Conservation (phyloP, 2,113 vertebrate species). For the Motacilla tschutschensis region DNA sequence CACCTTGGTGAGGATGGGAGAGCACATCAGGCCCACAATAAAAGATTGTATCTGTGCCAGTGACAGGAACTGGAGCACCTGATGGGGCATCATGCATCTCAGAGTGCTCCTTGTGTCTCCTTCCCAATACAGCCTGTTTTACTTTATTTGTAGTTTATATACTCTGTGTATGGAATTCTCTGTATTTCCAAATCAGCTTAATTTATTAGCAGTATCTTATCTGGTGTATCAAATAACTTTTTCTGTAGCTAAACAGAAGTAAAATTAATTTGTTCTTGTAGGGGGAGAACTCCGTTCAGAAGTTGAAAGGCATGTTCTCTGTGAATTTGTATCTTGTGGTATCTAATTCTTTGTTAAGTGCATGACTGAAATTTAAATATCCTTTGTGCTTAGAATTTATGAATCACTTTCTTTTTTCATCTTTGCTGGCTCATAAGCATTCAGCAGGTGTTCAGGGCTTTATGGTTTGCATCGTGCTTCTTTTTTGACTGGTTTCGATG, state of each 20-base stretch:
- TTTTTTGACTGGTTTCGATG: neutral
- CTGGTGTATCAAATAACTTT: neutral
- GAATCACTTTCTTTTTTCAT: neutral
- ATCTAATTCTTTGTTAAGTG: neutral
- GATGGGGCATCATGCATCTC: neutral
- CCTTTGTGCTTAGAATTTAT: conserved; percentile 6
- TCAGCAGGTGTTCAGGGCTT: neutral
- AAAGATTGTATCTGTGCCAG: neutral
- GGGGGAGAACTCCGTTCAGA: neutral
- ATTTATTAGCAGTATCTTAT: neutral
- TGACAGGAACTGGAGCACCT: neutral
- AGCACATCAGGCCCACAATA: accelerated
- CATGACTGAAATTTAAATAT: neutral
- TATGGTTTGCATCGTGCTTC: neutral
- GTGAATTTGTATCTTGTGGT: neutral
- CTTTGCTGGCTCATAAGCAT: neutral
- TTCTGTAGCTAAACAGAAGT: neutral
- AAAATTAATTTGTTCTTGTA: conserved; percentile 3
- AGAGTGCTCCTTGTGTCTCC: neutral
- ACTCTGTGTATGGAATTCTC: neutral
- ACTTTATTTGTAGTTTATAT: neutral
- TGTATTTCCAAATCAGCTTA: neutral
- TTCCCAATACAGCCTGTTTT: neutral
- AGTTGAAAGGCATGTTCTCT: neutral
- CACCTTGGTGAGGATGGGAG: neutral